Evolutionary conservation across 2,797 vertebrate species (phyloP), one percentile per base, ranked within the genome.

Genomic region (Avahi laniger): DNA sequence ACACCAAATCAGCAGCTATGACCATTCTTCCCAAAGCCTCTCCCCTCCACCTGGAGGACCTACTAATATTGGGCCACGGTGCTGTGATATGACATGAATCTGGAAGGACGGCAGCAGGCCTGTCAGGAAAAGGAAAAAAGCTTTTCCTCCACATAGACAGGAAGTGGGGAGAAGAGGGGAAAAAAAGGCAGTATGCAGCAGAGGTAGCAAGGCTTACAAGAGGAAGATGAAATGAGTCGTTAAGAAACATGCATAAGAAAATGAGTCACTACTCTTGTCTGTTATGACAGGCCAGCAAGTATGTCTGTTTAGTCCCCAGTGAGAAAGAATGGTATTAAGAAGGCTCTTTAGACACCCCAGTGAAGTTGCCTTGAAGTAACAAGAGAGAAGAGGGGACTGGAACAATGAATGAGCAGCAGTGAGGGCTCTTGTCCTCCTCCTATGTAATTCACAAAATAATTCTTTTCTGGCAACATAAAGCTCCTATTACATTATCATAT

Each of bases 401-500:
- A 90, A 59, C 82, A 97, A 93, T 59, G 54, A 87, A 92, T 79
- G 63, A 94, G 63, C 33, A 72, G 28, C n/a, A 94, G 59, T 46
- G 41, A 96, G 24, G 89, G 80, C n/a, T 83, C 35, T 89, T 70
- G 78, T 57, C 57, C 41, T 52, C n/a, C 84, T 89, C 73, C 59
- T 50, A 20, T 35, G 89, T 79, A 84, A 96, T 52, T 96, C 54
- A 94, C 35, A 94, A 91, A 96, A 76, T n/a, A 67, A 72, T 88
- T 95, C 89, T 93, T 75, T 95, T 86, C 87, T 72, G 50, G 46
- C 50, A 96, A 89, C 65, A 73, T 26, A 88, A 93, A 91, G 48
- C 63, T 85, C 85, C 33, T 81, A 54, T 35, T 86, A 61, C 28
- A 96, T 79, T 89, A 79, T 30, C 28, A 80, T 41, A 80, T 81